Conservation (phyloP, 64 coral and sea anemone genomes). For the Stichodactyla helianthus region DNA sequence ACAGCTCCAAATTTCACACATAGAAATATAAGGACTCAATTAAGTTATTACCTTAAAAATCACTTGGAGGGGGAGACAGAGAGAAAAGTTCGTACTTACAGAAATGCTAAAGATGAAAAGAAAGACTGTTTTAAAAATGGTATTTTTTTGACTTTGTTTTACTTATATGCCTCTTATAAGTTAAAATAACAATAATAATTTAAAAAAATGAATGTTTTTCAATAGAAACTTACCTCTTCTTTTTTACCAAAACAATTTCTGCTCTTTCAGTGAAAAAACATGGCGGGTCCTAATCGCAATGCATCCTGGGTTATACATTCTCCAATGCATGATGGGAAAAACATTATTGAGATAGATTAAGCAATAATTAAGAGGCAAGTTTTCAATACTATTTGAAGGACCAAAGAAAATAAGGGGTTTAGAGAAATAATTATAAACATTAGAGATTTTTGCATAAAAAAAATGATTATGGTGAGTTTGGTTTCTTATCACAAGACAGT, state of each 20-base stretch:
- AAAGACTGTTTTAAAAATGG: background rate
- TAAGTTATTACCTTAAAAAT: no score
- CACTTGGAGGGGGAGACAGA: no score
- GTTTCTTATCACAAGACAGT: no score
- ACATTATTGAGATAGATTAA: background rate
- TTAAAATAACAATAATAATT: background rate
- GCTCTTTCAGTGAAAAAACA: background rate
- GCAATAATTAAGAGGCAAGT: background rate
- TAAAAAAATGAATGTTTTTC: background rate
- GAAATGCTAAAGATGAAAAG: background rate
- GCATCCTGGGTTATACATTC: background rate
- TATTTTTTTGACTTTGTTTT: background rate
- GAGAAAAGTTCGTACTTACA: background rate
- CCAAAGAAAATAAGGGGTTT: background rate
- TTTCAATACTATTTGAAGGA: background rate
- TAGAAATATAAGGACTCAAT: no score
- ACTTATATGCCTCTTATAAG: background rate
- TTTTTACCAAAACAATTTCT: background rate
- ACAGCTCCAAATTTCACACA: background rate
- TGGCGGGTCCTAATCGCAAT: background rate
- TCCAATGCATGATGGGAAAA: background rate
- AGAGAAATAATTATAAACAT: no score
- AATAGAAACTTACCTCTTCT: background rate
- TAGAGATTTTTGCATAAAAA: no score
- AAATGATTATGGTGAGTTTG: no score